These are phyloP conservation scores for Ditula angustiorana DNA, from an alignment of 2,888 invertebrate genomes.

Conservation along the genomic window DNA sequence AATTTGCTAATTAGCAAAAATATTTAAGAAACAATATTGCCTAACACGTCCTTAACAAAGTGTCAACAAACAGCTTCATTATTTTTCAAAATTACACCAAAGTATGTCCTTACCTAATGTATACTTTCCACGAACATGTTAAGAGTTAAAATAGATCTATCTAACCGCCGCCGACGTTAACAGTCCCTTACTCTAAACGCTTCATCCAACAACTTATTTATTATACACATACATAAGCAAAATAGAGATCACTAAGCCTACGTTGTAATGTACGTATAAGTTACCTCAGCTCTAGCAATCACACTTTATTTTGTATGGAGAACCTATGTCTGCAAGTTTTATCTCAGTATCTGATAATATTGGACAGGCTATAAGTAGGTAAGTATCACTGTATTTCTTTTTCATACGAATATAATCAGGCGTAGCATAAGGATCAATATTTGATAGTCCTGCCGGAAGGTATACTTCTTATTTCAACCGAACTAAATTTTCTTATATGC, in stretches of 20 bases:
- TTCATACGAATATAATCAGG: background rate
- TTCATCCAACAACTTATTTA: constrained; percentile 11
- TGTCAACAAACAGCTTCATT: background rate
- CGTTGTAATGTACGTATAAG: constrained; percentile 31
- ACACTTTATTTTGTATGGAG: constrained; percentile 31
- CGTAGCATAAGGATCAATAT: background rate
- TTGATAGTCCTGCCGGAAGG: background rate
- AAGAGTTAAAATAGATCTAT: constrained; percentile 27
- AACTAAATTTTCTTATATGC: background rate
- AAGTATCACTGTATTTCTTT: constrained; percentile 17
- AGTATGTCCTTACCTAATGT: constrained; percentile 3
- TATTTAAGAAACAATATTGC: background rate
- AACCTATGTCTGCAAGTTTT: background rate
- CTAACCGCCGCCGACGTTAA: constrained; percentile 23
- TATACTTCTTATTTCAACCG: background rate
- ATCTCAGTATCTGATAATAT: background rate
- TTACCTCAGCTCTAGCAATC: constrained; percentile 36
- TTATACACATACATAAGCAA: constrained; percentile 27
- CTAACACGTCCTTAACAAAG: too few relatives aligned
- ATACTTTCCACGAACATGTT: constrained; percentile 17
- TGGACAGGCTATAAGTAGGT: background rate
- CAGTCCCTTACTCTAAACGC: constrained; percentile 15
- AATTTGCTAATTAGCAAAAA: background rate
- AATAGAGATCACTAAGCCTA: constrained; percentile 37
- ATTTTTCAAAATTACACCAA: background rate